phyloP scores from a whole-genome alignment of 2,113 vertebrate genomes.

The Periophthalmus modestus region DNA sequence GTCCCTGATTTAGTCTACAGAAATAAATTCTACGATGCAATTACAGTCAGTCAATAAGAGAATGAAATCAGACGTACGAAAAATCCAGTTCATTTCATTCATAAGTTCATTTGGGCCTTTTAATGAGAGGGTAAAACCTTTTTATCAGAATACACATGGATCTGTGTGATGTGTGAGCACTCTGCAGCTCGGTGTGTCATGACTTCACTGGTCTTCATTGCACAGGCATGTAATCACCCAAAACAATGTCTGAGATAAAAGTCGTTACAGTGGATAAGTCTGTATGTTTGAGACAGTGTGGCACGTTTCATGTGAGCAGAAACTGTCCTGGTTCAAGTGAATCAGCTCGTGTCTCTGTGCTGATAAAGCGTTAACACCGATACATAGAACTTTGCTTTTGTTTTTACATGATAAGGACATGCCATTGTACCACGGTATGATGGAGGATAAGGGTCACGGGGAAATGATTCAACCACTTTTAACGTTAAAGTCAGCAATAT shows the following conservation, averaged over 20 bases:
- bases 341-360: slow-evolving; percentile 9
- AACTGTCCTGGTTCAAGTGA: slow-evolving; percentile 31
- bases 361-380: slow-evolving; percentile 36
- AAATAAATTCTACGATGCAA: too few relatives aligned
- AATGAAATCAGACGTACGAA: neutral
- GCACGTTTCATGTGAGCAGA: slow-evolving; percentile 25
- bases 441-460: too few relatives aligned
- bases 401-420: neutral
- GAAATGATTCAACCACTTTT: too few relatives aligned
- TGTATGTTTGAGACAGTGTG: slow-evolving; percentile 29
- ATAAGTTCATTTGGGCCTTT: neutral
- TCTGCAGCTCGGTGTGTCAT: too few relatives aligned
- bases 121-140: neutral
- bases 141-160: too few relatives aligned
- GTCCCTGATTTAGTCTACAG: too few relatives aligned
- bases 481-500: too few relatives aligned
- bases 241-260: slow-evolving; percentile 32
- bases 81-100: neutral
- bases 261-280: slow-evolving; percentile 12
- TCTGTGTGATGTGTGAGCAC: too few relatives aligned
- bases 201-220: slow-evolving; percentile 8
- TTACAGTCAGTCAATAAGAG: too few relatives aligned
- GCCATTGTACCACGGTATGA: neutral
- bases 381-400: neutral
- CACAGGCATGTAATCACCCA: slow-evolving; percentile 45